A percentile compares a stretch with the other conserved stretches of the same genome.
Evolutionary conservation across 1,140 invertebrate species (phyloP).

Genomic region (Hypsibius dujardini): DNA sequence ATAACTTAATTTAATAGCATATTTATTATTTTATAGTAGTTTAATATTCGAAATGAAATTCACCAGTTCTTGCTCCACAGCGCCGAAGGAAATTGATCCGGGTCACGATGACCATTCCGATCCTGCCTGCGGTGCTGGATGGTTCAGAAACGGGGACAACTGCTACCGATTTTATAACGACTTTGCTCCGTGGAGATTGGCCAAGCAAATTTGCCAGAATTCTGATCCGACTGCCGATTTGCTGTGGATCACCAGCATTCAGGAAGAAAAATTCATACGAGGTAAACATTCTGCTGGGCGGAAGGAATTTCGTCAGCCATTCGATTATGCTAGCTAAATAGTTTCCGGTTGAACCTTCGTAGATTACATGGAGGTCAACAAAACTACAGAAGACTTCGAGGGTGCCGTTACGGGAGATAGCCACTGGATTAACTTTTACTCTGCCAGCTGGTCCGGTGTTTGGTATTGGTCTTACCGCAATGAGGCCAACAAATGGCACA

Average conservation of each 20-base stretch:
- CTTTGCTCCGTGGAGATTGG: not conserved
- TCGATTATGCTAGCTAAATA: not conserved
- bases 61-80: no score
- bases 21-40: no score
- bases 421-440: not conserved
- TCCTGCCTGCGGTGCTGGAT: not conserved
- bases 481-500: not conserved
- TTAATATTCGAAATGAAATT: no score
- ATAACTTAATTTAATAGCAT: no score
- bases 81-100: no score
- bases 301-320: not conserved
- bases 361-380: not conserved
- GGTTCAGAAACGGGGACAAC: not conserved
- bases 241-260: not conserved
- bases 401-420: slow-evolving; percentile 2
- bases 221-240: not conserved
- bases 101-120: not conserved
- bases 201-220: slow-evolving; percentile 9
- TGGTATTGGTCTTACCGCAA: slow-evolving; percentile 5
- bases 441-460: not conserved
- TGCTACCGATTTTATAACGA: not conserved
- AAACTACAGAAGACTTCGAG: no score
- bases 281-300: no score
- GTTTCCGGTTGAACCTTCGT: not conserved
- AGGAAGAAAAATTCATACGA: slow-evolving; percentile 1